phyloP scores from a whole-genome alignment of 2,113 vertebrate species.

The Formicarius rufipectus region DNA sequence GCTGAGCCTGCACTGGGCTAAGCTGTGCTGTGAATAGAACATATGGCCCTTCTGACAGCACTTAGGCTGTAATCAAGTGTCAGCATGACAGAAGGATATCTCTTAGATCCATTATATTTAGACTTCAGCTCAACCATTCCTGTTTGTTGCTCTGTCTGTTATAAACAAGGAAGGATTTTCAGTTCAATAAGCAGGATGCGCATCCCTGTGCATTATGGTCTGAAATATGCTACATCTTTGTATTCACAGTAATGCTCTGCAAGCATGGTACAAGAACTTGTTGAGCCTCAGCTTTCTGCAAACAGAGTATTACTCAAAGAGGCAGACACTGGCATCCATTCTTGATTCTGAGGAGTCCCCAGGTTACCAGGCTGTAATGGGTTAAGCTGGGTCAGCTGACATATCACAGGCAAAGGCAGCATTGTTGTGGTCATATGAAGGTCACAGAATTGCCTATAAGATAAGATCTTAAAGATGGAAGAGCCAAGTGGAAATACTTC shows the following conservation, averaged over 20 bases:
- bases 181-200: neutral
- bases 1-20: neutral
- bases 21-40: slow-evolving; percentile 5
- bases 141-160: slow-evolving; percentile 20
- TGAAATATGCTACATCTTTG: neutral
- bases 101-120: slow-evolving; percentile 32
- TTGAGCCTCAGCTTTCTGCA: neutral
- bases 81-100: slow-evolving; percentile 20
- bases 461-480: neutral
- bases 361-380: neutral
- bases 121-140: neutral
- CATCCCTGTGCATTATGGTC: fast-evolving
- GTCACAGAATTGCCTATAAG: neutral
- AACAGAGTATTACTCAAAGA: neutral
- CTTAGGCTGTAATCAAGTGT: slow-evolving; percentile 40
- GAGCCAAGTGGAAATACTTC: neutral
- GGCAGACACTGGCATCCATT: neutral
- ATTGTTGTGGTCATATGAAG: neutral
- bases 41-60: slow-evolving; percentile 42
- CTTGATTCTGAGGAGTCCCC: neutral
- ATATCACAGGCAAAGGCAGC: neutral
- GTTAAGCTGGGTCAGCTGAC: too few relatives aligned
- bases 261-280: neutral
- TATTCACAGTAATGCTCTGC: neutral
- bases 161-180: slow-evolving; percentile 5